Evolutionary conservation across 2,888 invertebrate species (phyloP).

Genomic region (Acanthococcus lagerstroemiae): DNA sequence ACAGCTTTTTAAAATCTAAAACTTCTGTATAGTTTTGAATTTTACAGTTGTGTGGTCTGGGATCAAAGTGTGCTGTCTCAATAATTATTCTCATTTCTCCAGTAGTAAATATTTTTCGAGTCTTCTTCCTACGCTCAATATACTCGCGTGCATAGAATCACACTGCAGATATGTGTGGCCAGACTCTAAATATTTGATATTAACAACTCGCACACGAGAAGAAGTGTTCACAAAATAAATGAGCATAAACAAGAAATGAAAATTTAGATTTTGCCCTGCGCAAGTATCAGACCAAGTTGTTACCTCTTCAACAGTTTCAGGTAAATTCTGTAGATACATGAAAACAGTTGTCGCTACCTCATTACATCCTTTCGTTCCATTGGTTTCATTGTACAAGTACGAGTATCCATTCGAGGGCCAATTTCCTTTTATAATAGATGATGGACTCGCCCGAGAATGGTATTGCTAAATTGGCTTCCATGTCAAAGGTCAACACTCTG

Average conservation of each 20-base stretch:
- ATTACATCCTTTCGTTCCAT: slow-evolving; percentile 8
- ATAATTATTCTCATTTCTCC: not conserved
- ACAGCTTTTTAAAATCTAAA: not conserved
- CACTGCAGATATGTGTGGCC: slow-evolving; percentile 34
- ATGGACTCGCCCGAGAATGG: no score
- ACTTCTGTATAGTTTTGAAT: not conserved
- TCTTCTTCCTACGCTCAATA: slow-evolving; percentile 20
- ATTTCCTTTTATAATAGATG: no score
- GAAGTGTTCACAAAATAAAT: slow-evolving; percentile 34
- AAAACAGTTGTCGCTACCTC: slow-evolving; percentile 13
- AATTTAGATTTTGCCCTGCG: slow-evolving; percentile 15
- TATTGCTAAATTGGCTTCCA: no score
- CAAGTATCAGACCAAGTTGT: slow-evolving; percentile 4
- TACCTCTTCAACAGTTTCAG: not conserved
- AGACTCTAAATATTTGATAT: slow-evolving; percentile 36
- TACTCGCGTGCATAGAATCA: slow-evolving; percentile 34
- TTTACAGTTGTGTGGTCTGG: not conserved
- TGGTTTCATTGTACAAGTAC: no score
- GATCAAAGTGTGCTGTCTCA: not conserved
- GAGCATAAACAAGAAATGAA: not conserved
- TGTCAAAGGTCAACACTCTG: no score
- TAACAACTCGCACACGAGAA: slow-evolving; percentile 32
- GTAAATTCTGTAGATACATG: not conserved
- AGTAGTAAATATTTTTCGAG: no score
- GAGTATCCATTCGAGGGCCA: no score